A percentile compares a stretch with the other conserved stretches of the same genome.
Conservation (phyloP, 2,888 invertebrate genomes). For the Epicampocera succincta region DNA sequence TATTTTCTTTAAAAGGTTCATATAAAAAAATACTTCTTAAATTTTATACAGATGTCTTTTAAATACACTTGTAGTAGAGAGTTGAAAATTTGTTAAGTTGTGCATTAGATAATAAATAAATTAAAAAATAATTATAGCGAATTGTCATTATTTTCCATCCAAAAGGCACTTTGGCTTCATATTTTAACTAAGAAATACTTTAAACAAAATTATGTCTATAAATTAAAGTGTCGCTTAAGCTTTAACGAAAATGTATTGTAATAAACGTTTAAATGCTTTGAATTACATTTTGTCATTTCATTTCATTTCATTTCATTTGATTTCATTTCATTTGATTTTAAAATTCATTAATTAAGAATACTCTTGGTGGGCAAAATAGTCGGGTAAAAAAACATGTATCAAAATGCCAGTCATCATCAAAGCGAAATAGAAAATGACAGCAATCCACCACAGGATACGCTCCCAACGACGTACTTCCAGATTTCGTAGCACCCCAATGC, state of each 20-base stretch:
- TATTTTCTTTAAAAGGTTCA: too few species aligned
- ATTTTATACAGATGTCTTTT: not conserved
- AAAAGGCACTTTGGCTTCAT: constrained; percentile 69
- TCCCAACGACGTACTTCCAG: constrained; percentile 91
- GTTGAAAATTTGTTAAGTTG: too few species aligned
- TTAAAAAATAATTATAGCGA: constrained; percentile 28
- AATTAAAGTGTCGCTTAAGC: constrained; percentile 20
- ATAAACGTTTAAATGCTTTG: constrained; percentile 21
- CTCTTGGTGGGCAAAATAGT: constrained; percentile 82
- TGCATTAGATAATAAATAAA: not conserved
- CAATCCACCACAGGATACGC: constrained; percentile 90
- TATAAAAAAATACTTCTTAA: not conserved
- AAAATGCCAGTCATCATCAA: constrained; percentile 88
- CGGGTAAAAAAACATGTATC: constrained; percentile 87
- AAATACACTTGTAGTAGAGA: too few species aligned
- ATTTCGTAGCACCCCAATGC: constrained; percentile 92
- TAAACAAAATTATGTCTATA: constrained; percentile 18
- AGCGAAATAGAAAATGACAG: constrained; percentile 86
- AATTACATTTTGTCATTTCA: constrained; percentile 35
- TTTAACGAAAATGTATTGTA: constrained; percentile 2
- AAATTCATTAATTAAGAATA: constrained; percentile 71
- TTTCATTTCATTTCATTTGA: too few species aligned
- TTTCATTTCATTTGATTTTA: too few species aligned
- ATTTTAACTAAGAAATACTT: constrained; percentile 47
- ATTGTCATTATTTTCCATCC: constrained; percentile 61